Evolutionary conservation across 2,888 invertebrate genomes (phyloP), one percentile per base, ranked within the genome.

Genomic region (Clepsis dumicolana): DNA sequence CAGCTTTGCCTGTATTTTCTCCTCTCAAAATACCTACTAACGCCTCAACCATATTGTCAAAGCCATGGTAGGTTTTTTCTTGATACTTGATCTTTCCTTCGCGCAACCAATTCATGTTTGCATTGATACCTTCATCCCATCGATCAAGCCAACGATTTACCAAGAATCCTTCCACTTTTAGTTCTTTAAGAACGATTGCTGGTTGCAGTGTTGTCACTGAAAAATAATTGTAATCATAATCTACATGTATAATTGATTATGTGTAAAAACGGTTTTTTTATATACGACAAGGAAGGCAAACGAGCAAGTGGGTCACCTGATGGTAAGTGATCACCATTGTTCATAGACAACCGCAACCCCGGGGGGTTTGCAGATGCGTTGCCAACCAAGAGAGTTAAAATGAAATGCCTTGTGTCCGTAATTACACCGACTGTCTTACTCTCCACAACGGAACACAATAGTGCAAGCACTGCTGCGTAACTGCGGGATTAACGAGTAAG

Each of bases 41-140:
- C 38, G 96, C 96, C 57, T 95, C 92, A 1, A 96, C 95, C 94
- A 96, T 95, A 75, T 96, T 96, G 72, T 96, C 96, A 84, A 97
- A 96, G 1, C 96, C 97, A 70, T 95, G 88, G 1, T 96, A 96
- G 1, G 95, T 80, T 54, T 96, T 96, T 85, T 97, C 97, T 72
- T 91, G 91, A 79, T 95, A 95, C 77, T 95, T 94, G 12, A 97
- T 77, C 86, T 96, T 96, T 48, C 96, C 97, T 89, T 96, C 94
- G 57, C 88, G 86, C 68, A 96, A 86, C 95, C 95, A 96, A 68
- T 94, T 83, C n/a, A 94, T 77, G 84, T 96, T 96, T 73, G 95
- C 94, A 29, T 90, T 80, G 29, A 96, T 92, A 2, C 95, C 96
- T 84, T 96, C 96, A 24, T 88, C 80, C 95, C 94, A 96, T 64